These are phyloP conservation scores for Lagocephalus sceleratus DNA, from an alignment of 2,797 vertebrate species.

Conservation along the genomic window DNA sequence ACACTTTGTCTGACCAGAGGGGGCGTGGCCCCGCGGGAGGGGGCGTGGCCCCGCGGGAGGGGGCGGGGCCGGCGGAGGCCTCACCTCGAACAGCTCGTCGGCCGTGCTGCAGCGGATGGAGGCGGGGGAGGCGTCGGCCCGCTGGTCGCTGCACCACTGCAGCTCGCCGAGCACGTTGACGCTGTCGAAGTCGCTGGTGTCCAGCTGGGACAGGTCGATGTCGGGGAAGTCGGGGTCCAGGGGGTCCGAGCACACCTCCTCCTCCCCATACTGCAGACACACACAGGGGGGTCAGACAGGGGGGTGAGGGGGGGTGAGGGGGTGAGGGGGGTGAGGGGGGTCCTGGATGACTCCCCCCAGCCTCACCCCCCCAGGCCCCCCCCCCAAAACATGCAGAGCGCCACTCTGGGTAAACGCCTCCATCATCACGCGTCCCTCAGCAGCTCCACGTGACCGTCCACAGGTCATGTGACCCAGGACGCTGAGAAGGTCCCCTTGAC, in stretches of 20 bases:
- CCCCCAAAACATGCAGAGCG: neutral
- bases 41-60: too few relatives aligned
- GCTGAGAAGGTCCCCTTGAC: too few relatives aligned
- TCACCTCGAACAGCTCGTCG: constrained; percentile 94
- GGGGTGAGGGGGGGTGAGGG: constrained; percentile 26
- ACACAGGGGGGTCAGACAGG: constrained; percentile 44
- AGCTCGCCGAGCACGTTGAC: constrained; percentile 91
- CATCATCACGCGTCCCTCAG: constrained; percentile 52
- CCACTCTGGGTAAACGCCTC: constrained; percentile 49
- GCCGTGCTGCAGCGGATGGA: constrained; percentile 86
- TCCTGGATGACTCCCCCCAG: too few relatives aligned
- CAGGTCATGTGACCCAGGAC: too few relatives aligned
- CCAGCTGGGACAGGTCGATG: constrained; percentile 98
- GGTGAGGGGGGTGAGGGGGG: too few relatives aligned
- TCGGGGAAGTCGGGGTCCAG: constrained; percentile 93
- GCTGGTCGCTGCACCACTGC: constrained; percentile 89
- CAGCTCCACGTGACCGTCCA: constrained; percentile 53
- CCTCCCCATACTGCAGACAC: constrained; percentile 80
- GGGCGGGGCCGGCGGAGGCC: neutral
- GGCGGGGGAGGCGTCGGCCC: constrained; percentile 80
- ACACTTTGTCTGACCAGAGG: neutral
- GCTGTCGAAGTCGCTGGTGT: constrained; percentile 92
- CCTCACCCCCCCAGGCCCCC: too few relatives aligned
- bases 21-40: too few relatives aligned
- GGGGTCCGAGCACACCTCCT: constrained; percentile 87